Conservation (phyloP, 1,140 invertebrate species). For the Venustaconcha ellipsiformis region DNA sequence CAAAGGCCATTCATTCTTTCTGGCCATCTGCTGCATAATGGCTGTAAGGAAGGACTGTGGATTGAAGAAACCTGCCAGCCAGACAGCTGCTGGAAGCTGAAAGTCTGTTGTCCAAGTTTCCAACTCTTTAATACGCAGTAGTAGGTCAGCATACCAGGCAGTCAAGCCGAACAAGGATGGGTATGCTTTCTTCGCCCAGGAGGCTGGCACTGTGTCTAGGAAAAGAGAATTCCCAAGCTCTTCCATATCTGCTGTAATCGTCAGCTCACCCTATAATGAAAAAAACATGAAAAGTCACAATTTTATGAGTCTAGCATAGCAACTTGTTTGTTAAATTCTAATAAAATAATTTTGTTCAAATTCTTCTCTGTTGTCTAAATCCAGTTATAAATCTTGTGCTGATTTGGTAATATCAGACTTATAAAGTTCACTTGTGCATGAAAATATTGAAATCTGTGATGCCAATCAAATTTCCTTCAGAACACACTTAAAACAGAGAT, state of each 20-base stretch:
- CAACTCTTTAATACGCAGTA: slow-evolving; percentile 85
- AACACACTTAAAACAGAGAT: too few species aligned
- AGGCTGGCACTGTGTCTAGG: slow-evolving; percentile 88
- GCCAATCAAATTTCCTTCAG: too few species aligned
- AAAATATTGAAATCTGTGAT: background rate
- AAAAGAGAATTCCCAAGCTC: slow-evolving; percentile 90
- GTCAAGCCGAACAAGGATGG: slow-evolving; percentile 87
- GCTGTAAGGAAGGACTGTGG: slow-evolving; percentile 95
- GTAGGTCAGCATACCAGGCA: slow-evolving; percentile 90
- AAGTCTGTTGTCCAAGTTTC: slow-evolving; percentile 95
- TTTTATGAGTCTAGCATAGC: background rate
- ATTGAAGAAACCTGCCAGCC: slow-evolving; percentile 95
- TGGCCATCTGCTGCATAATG: slow-evolving; percentile 95
- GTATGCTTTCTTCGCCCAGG: slow-evolving; percentile 88
- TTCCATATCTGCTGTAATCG: slow-evolving; percentile 95
- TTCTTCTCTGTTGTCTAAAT: background rate
- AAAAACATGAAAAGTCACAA: background rate
- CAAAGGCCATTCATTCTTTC: slow-evolving; percentile 89
- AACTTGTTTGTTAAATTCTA: background rate
- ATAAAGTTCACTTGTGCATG: too few species aligned
- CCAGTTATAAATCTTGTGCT: too few species aligned
- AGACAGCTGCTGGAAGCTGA: slow-evolving; percentile 90
- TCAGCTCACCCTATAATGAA: slow-evolving; percentile 83
- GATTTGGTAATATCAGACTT: too few species aligned
- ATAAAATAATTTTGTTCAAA: background rate